Base-by-base conservation (phyloP, 2,113 vertebrate genomes). In the Chaetura pelagica region DNA sequence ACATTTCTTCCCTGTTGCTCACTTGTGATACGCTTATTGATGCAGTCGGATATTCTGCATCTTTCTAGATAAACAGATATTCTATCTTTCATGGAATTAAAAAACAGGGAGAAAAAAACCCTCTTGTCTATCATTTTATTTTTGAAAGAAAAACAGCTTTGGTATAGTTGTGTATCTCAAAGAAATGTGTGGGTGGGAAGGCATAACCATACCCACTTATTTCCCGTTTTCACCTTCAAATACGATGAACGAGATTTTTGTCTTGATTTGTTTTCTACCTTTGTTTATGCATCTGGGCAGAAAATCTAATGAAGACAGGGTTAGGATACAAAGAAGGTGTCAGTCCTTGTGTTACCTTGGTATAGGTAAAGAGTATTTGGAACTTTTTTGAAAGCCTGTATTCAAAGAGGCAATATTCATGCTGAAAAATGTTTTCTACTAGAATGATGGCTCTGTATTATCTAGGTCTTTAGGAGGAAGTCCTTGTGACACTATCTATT, bases 401-500 rank as follows among this genome's bases (percentile, higher is more conserved):
- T 32, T 84, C 75, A n/a, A 89, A 73, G 15, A 61, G 27, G 26
- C 3, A 4, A 6, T 17, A n/a, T 71, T 68, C 26, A 74, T 34
- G 54, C 14, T 49, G 49, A 84, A 67, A 35, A 29, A 9, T 19
- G 24, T 49, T 24, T 74, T 80, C 86, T 86, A 15, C 27, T 74
- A 71, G 52, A 74, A 89, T 72, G 57, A 32, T 57, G 10, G 9
- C 44, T 94, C 48, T 89, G 42, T 58, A 90, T 93, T 96, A 91
- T 90, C 61, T 83, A 67, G 87, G 85, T 82, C 90, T 82, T 80
- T 67, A 71, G 89, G 80, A 91, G 91, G 89, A 97, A 97, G 81
- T 93, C 79, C 79, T 73, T 90, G 89, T 23, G 40, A 61, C 58
- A 86, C 44, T 21, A 77, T 73, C 92, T 96, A n/a, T 94, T 93